Evolutionary conservation across 30 jellyfish, hydroid and myxozoan genomes (phyloP).

Genomic region (Pelagia noctiluca): DNA sequence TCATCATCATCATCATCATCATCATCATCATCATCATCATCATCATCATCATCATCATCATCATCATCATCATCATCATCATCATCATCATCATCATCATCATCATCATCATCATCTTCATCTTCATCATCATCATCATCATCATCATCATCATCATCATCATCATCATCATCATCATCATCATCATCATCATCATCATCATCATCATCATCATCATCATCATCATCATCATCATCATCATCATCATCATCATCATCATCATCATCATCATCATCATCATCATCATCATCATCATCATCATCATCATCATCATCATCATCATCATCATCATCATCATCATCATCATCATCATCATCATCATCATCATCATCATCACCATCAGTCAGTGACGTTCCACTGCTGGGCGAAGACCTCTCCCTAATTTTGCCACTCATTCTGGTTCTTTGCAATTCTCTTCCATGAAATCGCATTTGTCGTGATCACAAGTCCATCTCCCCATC

Average conservation of each 20-base stretch:
- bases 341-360: slow-evolving; percentile 58
- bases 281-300: slow-evolving; percentile 38
- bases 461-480: too few species aligned
- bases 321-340: slow-evolving; percentile 60
- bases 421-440: too few species aligned
- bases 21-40: slow-evolving; percentile 32
- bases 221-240: slow-evolving; percentile 48
- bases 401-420: too few species aligned
- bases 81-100: slow-evolving; percentile 38
- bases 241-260: slow-evolving; percentile 42
- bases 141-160: slow-evolving; percentile 44
- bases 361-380: slow-evolving; percentile 50
- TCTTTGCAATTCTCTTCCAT: too few species aligned
- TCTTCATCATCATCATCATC: slow-evolving; percentile 36
- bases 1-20: slow-evolving; percentile 26
- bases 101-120: slow-evolving; percentile 38
- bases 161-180: slow-evolving; percentile 48
- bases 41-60: slow-evolving; percentile 41
- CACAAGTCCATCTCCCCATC: too few species aligned
- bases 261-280: slow-evolving; percentile 37
- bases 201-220: slow-evolving; percentile 44
- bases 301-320: slow-evolving; percentile 57
- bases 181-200: slow-evolving; percentile 45
- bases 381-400: too few species aligned
- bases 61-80: slow-evolving; percentile 35